Conservation (phyloP, 2,888 invertebrate species). For the Cephus sareptanus region DNA sequence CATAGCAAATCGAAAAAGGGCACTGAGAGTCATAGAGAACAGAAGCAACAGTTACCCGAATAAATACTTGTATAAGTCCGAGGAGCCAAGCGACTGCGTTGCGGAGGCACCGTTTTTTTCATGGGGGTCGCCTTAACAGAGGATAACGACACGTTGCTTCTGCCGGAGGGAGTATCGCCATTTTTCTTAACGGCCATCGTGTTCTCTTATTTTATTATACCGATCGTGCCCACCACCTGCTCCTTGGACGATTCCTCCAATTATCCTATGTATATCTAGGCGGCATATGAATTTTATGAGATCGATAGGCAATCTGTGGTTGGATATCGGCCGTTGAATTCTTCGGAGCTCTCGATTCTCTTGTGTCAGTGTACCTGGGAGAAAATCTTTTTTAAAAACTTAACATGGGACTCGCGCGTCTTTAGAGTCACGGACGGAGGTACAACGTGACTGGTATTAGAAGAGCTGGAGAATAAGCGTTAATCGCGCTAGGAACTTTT, state of each 20-base stretch:
- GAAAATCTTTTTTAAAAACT: constrained; percentile 9
- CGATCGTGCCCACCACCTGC: not conserved
- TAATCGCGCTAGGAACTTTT: not conserved
- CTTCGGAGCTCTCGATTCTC: not conserved
- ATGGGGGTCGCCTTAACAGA: not conserved
- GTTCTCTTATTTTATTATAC: not conserved
- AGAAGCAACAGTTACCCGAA: not conserved
- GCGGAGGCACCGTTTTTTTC: too few relatives aligned
- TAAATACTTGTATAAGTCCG: not conserved
- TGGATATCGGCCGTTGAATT: not conserved
- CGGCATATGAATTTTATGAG: not conserved
- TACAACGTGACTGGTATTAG: not conserved
- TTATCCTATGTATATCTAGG: not conserved
- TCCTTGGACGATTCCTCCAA: not conserved
- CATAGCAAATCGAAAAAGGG: not conserved
- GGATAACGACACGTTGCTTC: not conserved
- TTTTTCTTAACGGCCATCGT: not conserved
- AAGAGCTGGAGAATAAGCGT: not conserved
- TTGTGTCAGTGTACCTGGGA: not conserved
- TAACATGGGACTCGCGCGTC: constrained; percentile 1
- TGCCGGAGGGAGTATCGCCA: not conserved
- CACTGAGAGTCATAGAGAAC: not conserved
- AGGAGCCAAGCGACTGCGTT: not conserved
- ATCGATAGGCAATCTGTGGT: not conserved
- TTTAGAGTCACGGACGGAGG: not conserved